Percentiles rank a stretch among this genome's conserved stretches.
Evolutionary conservation across 2,113 vertebrate genomes (phyloP).

Genomic region (Chaetodon trifascialis): DNA sequence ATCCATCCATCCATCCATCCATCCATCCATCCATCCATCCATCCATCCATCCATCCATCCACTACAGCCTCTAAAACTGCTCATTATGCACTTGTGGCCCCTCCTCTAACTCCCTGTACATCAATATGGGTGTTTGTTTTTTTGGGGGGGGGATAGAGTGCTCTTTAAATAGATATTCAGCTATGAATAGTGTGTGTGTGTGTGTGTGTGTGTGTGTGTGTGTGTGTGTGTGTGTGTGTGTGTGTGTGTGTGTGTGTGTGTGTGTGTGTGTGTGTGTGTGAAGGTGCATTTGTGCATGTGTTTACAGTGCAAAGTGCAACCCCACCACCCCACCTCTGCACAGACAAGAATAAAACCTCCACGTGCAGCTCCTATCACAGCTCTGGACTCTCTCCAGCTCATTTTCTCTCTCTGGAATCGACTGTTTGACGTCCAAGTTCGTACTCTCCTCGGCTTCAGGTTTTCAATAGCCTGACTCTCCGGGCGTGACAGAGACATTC

Average conservation of each 20-base stretch:
- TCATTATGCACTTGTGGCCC: slow-evolving; percentile 7
- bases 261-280: slow-evolving; percentile 1
- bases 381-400: slow-evolving; percentile 50
- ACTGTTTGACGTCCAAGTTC: slow-evolving; percentile 52
- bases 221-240: neutral
- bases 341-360: slow-evolving; percentile 19
- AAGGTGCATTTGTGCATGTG: neutral
- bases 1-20: neutral
- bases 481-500: slow-evolving; percentile 47
- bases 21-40: neutral
- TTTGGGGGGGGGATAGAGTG: neutral
- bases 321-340: neutral
- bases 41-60: neutral
- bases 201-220: slow-evolving; percentile 20
- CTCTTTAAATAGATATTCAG: slow-evolving; percentile 41
- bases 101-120: neutral
- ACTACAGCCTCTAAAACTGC: neutral
- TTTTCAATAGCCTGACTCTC: slow-evolving; percentile 51
- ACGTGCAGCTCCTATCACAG: slow-evolving; percentile 22
- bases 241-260: neutral
- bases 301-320: slow-evolving; percentile 48
- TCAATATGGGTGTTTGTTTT: slow-evolving; percentile 38
- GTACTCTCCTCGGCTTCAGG: slow-evolving; percentile 29
- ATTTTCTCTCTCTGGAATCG: slow-evolving; percentile 38
- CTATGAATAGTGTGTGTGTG: slow-evolving; percentile 1